Percentiles rank a stretch among this genome's conserved stretches.
These are phyloP conservation scores for Sceloporus undulatus DNA, from an alignment of 2,113 vertebrate genomes.

Conservation along the genomic window DNA sequence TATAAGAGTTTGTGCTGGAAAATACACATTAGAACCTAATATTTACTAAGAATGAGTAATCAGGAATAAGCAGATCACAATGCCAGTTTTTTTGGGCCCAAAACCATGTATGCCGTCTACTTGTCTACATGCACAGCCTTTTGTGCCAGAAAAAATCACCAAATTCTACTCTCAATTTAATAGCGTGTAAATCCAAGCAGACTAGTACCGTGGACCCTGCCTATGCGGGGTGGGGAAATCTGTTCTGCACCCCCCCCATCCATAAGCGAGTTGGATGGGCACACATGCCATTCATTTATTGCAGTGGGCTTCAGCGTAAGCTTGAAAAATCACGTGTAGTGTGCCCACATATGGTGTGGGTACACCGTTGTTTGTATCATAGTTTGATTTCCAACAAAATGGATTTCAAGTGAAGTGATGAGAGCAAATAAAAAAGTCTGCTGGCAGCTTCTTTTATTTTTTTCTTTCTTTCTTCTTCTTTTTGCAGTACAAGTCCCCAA, in stretches of 20 bases:
- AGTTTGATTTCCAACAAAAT: not conserved
- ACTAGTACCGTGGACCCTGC: no score
- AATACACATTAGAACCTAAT: not conserved
- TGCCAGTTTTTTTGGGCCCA: not conserved
- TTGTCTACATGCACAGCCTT: not conserved
- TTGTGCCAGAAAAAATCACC: not conserved
- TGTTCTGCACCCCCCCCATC: no score
- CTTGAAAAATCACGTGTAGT: no score
- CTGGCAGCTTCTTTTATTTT: not conserved
- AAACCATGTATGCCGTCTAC: not conserved
- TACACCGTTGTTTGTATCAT: no score
- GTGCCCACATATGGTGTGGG: no score
- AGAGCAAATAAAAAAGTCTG: not conserved
- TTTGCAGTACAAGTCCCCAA: slow-evolving; percentile 76
- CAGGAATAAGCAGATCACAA: not conserved
- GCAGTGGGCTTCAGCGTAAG: no score
- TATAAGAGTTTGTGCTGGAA: not conserved
- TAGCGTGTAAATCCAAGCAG: not conserved
- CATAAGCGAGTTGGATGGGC: no score
- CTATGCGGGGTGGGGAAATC: no score
- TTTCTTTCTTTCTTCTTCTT: slow-evolving; percentile 3
- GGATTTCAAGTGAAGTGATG: not conserved
- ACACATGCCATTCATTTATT: no score
- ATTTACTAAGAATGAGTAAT: not conserved
- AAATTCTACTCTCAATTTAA: not conserved